A percentile compares a stretch with the other conserved stretches of the same genome.
These are phyloP conservation scores for Aelia acuminata DNA, from an alignment of 2,888 invertebrate genomes.

Conservation along the genomic window DNA sequence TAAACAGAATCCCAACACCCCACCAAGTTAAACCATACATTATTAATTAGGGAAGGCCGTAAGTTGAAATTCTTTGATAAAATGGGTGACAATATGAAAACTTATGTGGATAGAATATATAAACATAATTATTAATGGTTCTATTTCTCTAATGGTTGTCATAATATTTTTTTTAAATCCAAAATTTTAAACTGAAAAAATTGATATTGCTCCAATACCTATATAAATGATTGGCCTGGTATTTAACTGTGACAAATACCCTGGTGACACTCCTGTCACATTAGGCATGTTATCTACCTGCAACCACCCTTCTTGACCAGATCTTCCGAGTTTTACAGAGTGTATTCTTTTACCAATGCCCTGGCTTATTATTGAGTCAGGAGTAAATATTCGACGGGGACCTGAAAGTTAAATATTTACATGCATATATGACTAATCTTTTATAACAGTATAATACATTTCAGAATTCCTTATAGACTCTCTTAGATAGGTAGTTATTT, in stretches of 20 bases:
- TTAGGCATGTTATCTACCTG: slow-evolving; percentile 86
- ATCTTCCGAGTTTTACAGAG: slow-evolving; percentile 80
- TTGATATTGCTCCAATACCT: slow-evolving; percentile 71
- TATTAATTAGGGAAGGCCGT: no score
- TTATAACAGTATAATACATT: not conserved
- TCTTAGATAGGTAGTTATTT: no score
- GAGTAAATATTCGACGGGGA: slow-evolving; percentile 87
- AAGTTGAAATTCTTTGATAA: no score
- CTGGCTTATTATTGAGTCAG: slow-evolving; percentile 74
- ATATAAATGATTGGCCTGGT: slow-evolving; percentile 83
- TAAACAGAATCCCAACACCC: no score
- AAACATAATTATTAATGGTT: no score
- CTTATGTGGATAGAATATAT: no score
- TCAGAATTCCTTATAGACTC: not conserved
- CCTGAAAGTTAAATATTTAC: slow-evolving; percentile 70
- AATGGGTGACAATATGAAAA: no score
- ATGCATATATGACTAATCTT: not conserved
- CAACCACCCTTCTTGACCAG: slow-evolving; percentile 78
- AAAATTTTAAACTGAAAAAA: not conserved
- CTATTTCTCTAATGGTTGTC: no score
- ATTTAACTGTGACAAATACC: slow-evolving; percentile 80
- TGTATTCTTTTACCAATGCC: slow-evolving; percentile 74
- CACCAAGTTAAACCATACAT: no score
- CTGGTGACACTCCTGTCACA: slow-evolving; percentile 85
- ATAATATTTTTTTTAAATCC: no score